Conservation (phyloP, 2,797 vertebrate genomes). For the Erpetoichthys calabaricus region DNA sequence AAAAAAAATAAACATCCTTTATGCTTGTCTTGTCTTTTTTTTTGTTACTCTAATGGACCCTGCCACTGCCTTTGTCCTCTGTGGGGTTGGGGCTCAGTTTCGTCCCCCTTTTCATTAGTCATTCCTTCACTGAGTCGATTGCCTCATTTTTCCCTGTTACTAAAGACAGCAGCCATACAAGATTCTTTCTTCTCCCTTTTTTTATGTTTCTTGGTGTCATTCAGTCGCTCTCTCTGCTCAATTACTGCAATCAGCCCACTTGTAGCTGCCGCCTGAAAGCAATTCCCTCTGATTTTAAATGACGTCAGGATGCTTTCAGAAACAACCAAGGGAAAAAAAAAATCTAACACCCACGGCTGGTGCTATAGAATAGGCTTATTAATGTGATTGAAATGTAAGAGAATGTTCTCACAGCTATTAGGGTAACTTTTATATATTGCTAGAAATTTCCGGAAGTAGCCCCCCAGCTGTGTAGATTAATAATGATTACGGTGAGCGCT, state of each 20-base stretch:
- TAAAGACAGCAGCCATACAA: neutral
- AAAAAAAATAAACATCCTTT: too few relatives aligned
- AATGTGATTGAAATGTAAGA: neutral
- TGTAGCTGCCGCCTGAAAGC: neutral
- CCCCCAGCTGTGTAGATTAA: neutral
- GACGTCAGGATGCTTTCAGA: conserved; percentile 1
- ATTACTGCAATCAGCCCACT: conserved; percentile 5
- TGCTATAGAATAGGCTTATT: conserved; percentile 1
- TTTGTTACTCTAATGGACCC: too few relatives aligned
- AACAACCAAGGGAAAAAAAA: conserved; percentile 2
- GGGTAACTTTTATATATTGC: neutral
- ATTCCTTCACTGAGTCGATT: neutral
- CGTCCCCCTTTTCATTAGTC: neutral
- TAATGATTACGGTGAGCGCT: too few relatives aligned
- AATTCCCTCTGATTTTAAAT: conserved; percentile 1
- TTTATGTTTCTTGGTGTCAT: conserved; percentile 3
- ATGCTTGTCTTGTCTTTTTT: too few relatives aligned
- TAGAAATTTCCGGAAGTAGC: neutral
- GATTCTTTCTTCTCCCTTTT: neutral
- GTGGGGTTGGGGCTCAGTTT: too few relatives aligned
- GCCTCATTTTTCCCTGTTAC: neutral
- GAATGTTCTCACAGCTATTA: neutral
- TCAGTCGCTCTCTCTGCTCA: conserved; percentile 2
- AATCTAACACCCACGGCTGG: neutral
- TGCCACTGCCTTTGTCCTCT: too few relatives aligned